These are phyloP conservation scores for Globia sparganii DNA, from an alignment of 2,888 invertebrate species.

Conservation along the genomic window DNA sequence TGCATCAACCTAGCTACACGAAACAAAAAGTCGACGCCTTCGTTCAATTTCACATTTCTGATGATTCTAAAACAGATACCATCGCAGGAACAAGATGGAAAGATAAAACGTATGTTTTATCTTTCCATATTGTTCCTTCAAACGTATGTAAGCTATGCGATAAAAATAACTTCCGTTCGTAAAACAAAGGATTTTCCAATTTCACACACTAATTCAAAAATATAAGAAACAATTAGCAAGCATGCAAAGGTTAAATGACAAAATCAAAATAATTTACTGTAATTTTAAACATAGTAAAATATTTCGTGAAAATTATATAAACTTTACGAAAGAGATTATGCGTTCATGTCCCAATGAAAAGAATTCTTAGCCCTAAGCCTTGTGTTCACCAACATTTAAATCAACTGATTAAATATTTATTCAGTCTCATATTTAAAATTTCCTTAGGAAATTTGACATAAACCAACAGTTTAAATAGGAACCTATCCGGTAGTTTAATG, in stretches of 20 bases:
- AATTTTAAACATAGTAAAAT: background rate
- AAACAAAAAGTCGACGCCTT: conserved; percentile 15
- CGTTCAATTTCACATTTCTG: conserved; percentile 55
- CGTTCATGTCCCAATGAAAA: too few relatives aligned
- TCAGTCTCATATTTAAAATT: too few relatives aligned
- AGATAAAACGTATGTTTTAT: conserved; percentile 44
- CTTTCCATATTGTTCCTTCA: too few relatives aligned
- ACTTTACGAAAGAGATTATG: conserved; percentile 23
- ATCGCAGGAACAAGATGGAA: conserved; percentile 50
- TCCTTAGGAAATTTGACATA: too few relatives aligned
- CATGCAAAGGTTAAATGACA: conserved; percentile 48
- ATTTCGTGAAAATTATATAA: conserved; percentile 30
- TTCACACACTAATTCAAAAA: conserved; percentile 56
- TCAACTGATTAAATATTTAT: too few relatives aligned
- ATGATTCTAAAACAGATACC: conserved; percentile 54
- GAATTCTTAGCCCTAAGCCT: too few relatives aligned
- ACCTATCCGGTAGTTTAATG: too few relatives aligned
- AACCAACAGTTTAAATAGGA: too few relatives aligned
- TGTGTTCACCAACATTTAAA: too few relatives aligned
- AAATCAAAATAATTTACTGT: conserved; percentile 33
- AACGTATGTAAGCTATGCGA: conserved; percentile 28
- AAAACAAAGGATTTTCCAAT: conserved; percentile 61
- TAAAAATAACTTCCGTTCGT: conserved; percentile 57
- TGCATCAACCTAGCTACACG: background rate
- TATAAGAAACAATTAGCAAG: conserved; percentile 41